phyloP scores from a whole-genome alignment of 2,113 vertebrate species.

The Syngnathus typhle region DNA sequence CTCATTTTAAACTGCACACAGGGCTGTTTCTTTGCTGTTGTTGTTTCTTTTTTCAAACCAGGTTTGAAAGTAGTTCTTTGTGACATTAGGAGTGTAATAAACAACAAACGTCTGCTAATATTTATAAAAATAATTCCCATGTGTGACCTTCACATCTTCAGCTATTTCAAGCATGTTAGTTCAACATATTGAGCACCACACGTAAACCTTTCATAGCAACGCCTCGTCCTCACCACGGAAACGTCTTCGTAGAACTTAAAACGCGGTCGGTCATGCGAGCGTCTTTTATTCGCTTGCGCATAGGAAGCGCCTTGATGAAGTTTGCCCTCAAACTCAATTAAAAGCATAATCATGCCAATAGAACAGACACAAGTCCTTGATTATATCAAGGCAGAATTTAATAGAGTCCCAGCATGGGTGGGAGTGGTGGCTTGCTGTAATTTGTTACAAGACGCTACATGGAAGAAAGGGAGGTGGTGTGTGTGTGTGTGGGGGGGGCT shows the following conservation, averaged over 20 bases:
- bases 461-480: neutral
- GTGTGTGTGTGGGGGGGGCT: neutral
- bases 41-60: neutral
- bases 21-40: neutral
- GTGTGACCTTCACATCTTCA: conserved; percentile 16
- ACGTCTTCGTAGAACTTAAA: neutral
- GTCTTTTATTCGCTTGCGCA: conserved; percentile 50
- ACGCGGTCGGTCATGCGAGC: conserved; percentile 24
- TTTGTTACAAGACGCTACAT: conserved; percentile 54
- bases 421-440: conserved; percentile 55
- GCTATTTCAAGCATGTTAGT: neutral
- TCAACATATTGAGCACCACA: neutral
- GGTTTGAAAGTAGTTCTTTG: neutral
- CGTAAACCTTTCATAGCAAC: neutral
- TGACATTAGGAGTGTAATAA: neutral
- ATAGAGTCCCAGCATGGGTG: conserved; percentile 53
- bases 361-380: conserved; percentile 58
- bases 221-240: neutral
- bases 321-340: conserved; percentile 59
- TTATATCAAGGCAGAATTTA: conserved; percentile 61
- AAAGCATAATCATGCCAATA: conserved; percentile 63
- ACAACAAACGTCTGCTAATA: neutral
- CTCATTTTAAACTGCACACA: neutral
- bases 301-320: conserved; percentile 59
- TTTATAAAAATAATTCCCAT: neutral